A percentile compares a stretch with the other conserved stretches of the same genome.
Conservation (phyloP, 2,797 vertebrate genomes). For the Myotis myotis region DNA sequence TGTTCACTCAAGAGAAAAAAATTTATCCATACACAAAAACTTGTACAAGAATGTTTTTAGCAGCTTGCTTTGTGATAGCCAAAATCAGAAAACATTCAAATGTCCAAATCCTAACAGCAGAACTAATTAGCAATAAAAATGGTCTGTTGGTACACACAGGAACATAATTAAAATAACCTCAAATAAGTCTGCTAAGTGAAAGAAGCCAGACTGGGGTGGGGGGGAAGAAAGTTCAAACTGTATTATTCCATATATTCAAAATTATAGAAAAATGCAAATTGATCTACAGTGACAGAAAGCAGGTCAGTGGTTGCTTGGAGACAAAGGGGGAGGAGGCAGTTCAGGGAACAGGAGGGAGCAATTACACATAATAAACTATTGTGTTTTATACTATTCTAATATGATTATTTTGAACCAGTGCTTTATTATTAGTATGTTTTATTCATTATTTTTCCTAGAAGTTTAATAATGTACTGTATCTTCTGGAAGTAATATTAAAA, state of each 20-base stretch:
- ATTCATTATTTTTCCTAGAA: neutral
- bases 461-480: neutral
- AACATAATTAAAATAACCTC: constrained; percentile 23
- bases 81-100: constrained; percentile 12
- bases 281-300: neutral
- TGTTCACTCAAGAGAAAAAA: neutral
- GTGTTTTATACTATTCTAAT: neutral
- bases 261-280: neutral
- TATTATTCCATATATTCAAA: neutral
- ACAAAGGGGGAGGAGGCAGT: neutral
- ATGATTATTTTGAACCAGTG: neutral
- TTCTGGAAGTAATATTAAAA: neutral
- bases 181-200: neutral
- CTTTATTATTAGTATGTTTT: neutral
- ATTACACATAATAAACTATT: neutral
- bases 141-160: neutral
- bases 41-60: neutral
- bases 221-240: neutral
- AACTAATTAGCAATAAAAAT: neutral
- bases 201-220: neutral
- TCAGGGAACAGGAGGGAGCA: neutral
- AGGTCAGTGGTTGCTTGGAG: neutral
- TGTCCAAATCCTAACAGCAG: neutral
- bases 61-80: neutral
- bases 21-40: neutral